Base-by-base conservation (phyloP, 2,797 vertebrate species). In the Vespertilio murinus region DNA sequence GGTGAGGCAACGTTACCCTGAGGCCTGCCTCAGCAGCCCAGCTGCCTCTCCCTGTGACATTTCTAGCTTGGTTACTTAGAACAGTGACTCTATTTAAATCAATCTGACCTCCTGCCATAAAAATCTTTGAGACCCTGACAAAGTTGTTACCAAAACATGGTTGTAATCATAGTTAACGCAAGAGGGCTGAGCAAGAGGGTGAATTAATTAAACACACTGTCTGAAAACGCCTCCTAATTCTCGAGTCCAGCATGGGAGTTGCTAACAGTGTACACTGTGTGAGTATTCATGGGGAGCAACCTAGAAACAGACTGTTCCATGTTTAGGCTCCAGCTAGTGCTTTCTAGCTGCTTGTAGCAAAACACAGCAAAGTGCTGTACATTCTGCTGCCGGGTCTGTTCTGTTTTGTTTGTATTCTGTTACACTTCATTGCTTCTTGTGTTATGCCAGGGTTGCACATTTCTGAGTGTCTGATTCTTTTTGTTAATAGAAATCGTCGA, bases 201-300 rank as follows among this genome's bases (percentile, higher is more conserved):
- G 75, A 81, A 61, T 88, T 93, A 90, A 90, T 86, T 94, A 95
- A 95, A 88, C 42, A 38, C 16, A 59, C 59, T 86, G 95, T 75
- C 59, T 73, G 70, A 84, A 92, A 88, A 84, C 85, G 52, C 54
- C 82, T 93, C 69, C 85, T 75, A 91, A 85, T 40, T 94, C 73
- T 80, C 56, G 61, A 91, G 45, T 81, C 81, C 14, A 80, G 45
- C 49, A 38, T 6, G 22, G 67, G 54, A 78, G 65, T 84, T 67
- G 69, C 38, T 81, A 92, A 90, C 30, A 77, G 80, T 42, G 49
- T n/a, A n/a, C 10, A 56, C 42, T 82, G 90, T 88, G 33, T 89
- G 61, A 78, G 56, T 88, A 5, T 38, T 78, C 52, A 38, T 54
- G 87, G 83, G 77, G n/a, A 89, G 81, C 9, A 6, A 22, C 45